phyloP scores from a whole-genome alignment of 2,113 vertebrate species.

The Saimiri boliviensis region DNA sequence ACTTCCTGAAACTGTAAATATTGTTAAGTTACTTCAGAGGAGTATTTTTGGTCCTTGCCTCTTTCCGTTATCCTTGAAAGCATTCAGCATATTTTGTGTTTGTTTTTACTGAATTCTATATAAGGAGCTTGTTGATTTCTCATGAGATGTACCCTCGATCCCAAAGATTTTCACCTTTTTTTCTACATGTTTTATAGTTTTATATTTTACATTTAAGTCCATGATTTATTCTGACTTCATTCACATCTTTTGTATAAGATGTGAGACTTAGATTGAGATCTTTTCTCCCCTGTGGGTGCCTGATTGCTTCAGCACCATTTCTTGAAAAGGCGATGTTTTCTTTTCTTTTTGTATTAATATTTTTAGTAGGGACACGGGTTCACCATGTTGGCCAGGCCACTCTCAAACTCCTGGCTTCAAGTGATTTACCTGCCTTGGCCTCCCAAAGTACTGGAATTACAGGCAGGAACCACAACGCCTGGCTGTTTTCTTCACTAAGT shows the following conservation, averaged over 20 bases:
- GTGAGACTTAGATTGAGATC: neutral
- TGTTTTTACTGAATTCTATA: conserved; percentile 8
- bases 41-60: neutral
- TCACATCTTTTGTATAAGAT: neutral
- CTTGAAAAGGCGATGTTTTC: neutral
- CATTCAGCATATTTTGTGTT: neutral
- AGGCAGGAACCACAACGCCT: too few species aligned
- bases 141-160: neutral
- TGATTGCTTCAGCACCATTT: neutral
- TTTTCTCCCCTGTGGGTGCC: neutral
- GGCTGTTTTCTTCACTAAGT: neutral
- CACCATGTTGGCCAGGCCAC: too few species aligned
- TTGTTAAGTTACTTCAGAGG: neutral
- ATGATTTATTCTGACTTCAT: neutral
- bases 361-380: too few species aligned
- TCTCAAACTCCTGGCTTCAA: too few species aligned
- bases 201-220: neutral
- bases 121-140: neutral
- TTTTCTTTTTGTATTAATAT: too few species aligned
- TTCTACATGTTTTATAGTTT: neutral
- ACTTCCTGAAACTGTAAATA: conserved; percentile 5
- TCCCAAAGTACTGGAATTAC: too few species aligned
- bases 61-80: neutral
- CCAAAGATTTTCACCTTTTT: neutral
- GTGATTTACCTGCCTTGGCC: too few species aligned